These are phyloP conservation scores for Lasioglossum calceatum DNA, from an alignment of 2,888 invertebrate genomes.

Conservation along the genomic window DNA sequence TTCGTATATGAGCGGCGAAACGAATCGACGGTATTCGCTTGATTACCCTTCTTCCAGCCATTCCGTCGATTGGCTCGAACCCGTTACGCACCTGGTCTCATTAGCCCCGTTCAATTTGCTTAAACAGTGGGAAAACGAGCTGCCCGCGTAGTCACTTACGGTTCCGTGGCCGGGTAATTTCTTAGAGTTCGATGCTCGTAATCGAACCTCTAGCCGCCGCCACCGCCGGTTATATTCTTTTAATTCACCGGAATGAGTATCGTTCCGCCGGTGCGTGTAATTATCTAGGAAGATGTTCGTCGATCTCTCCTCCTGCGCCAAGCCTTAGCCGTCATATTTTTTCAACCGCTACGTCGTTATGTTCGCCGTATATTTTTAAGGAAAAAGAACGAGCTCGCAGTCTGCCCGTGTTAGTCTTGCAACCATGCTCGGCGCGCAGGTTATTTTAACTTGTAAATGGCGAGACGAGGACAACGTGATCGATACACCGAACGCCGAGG, in stretches of 20 bases:
- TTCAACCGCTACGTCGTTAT: background rate
- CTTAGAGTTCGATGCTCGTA: constrained; percentile 51
- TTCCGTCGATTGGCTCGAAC: constrained; percentile 30
- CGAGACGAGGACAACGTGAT: background rate
- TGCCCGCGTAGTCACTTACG: constrained; percentile 55
- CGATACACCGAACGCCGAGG: background rate
- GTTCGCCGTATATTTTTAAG: background rate
- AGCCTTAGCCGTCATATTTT: background rate
- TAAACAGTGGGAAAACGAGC: constrained; percentile 53
- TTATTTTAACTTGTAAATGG: constrained; percentile 1
- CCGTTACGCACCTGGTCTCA: constrained; percentile 58
- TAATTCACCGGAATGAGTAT: constrained; percentile 32
- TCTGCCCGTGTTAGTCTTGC: background rate
- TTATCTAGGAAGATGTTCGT: constrained; percentile 7
- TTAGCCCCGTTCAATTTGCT: constrained; percentile 59
- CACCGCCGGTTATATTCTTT: constrained; percentile 24
- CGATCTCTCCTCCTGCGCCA: background rate
- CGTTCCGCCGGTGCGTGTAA: constrained; percentile 26
- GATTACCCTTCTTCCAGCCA: constrained; percentile 58
- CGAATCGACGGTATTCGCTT: constrained; percentile 58
- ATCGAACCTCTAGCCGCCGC: constrained; percentile 28
- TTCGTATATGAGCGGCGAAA: constrained; percentile 64
- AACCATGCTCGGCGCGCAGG: background rate
- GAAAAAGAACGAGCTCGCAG: background rate
- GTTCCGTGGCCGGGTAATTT: constrained; percentile 58